phyloP scores from a whole-genome alignment of 2,888 invertebrate genomes.

The Epistrophella euchroma region DNA sequence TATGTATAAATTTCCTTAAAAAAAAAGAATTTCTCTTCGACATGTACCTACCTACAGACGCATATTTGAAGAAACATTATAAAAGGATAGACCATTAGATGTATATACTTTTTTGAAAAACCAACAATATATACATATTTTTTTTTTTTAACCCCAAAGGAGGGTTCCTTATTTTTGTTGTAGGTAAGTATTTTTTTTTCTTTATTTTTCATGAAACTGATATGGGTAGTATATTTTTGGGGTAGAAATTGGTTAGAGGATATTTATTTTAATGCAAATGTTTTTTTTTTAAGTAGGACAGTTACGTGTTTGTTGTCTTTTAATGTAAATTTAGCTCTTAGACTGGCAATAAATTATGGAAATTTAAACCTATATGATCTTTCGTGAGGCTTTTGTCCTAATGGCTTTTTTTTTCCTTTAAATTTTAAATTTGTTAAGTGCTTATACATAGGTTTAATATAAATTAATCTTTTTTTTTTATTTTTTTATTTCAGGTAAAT shows the following conservation, averaged over 20 bases:
- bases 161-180: not conserved
- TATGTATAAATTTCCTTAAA: conserved; percentile 40
- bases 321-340: conserved; percentile 10
- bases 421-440: not conserved
- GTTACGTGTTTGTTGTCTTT: conserved; percentile 17
- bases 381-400: not conserved
- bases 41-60: not conserved
- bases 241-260: conserved; percentile 16
- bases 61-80: conserved; percentile 21
- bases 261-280: conserved; percentile 26
- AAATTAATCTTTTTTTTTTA: not conserved
- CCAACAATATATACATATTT: conserved; percentile 5
- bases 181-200: too few species aligned
- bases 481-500: conserved; percentile 44
- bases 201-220: conserved; percentile 8
- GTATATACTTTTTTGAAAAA: conserved; percentile 15
- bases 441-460: not conserved
- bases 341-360: conserved; percentile 1
- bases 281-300: conserved; percentile 2
- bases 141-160: not conserved
- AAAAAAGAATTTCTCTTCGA: not conserved
- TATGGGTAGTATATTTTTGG: conserved; percentile 19
- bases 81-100: conserved; percentile 35
- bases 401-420: not conserved
- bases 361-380: not conserved